Evolutionary conservation across 2,888 invertebrate genomes (phyloP), one percentile per base, ranked within the genome.

Genomic region (Amphiduros pacificus): DNA sequence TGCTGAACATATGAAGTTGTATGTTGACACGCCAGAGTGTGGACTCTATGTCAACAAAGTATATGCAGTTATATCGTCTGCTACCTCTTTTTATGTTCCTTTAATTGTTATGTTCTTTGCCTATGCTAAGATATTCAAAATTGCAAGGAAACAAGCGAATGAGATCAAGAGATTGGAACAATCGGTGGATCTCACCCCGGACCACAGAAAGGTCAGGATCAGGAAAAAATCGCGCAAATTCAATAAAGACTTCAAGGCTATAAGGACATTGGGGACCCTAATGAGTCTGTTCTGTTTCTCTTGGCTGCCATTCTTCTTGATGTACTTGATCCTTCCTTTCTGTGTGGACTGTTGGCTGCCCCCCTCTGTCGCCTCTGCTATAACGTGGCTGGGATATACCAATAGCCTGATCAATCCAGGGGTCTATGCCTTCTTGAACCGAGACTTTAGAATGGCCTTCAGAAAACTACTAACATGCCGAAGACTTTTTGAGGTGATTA

Each of bases 1-100:
- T 60, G 32, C 49, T 11, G 92, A 0, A 85, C 88, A 55, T 6
- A 31, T 64, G 29, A 88, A 55, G 4, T 26, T 67, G 3, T 65
- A 66, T 36, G 50, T 40, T 11, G 63, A 66, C 61, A 49, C 41
- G 2, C 59, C 58, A 0, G 44, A 49, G 4, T 74, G 74, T 59
- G 64, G 64, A 5, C 62, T 75, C 9, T 61, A 64, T 22, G 78
- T 79, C 5, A 79, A 79, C 59, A 68, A 64, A 32, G 67, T 73
- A 9, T 79, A 79, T 61, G 79, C 79, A 22, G 71, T 79, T 20
- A 65, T 80, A 3, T 79, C 79, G 4, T 76, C 79, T 6, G 49
- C 67, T 6, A 77, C 74, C 2, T 78, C 77, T 3, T 80, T 80
- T 64, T 79, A 77, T 65, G 55, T 78, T 9, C 79, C 79, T 0